Conservation (phyloP, 2,888 invertebrate species). For the Chelonus formosanus region DNA sequence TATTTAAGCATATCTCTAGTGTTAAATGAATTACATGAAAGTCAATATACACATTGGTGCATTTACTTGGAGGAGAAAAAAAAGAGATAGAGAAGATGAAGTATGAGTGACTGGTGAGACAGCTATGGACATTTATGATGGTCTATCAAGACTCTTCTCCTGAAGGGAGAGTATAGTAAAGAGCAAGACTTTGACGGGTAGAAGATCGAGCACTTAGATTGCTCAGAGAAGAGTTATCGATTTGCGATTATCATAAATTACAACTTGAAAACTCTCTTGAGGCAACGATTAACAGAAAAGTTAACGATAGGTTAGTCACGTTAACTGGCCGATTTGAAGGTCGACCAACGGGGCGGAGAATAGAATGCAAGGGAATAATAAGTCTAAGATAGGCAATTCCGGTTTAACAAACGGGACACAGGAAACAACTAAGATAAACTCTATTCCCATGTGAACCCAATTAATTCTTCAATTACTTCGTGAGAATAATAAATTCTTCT, state of each 20-base stretch:
- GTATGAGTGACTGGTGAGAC: not conserved
- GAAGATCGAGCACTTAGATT: slow-evolving; percentile 46
- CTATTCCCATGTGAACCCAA: slow-evolving; percentile 33
- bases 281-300: slow-evolving; percentile 50
- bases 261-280: slow-evolving; percentile 37
- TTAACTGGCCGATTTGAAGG: slow-evolving; percentile 38
- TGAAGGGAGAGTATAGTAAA: slow-evolving; percentile 17
- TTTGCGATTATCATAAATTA: slow-evolving; percentile 57
- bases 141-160: not conserved
- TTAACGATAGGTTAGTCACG: slow-evolving; percentile 47
- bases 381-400: slow-evolving; percentile 21
- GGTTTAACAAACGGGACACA: slow-evolving; percentile 33
- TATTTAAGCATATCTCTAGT: no score
- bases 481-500: slow-evolving; percentile 32
- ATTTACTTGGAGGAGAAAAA: no score
- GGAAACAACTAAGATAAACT: slow-evolving; percentile 33
- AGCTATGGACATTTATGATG: slow-evolving; percentile 3
- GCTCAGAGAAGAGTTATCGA: slow-evolving; percentile 48
- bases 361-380: not conserved
- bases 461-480: slow-evolving; percentile 35
- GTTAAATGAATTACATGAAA: no score
- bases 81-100: no score
- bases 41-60: no score
- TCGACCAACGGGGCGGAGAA: slow-evolving; percentile 25
- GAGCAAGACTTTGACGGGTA: slow-evolving; percentile 42